phyloP scores from a whole-genome alignment of 1,140 invertebrate genomes.

The Trichonephila clavipes region DNA sequence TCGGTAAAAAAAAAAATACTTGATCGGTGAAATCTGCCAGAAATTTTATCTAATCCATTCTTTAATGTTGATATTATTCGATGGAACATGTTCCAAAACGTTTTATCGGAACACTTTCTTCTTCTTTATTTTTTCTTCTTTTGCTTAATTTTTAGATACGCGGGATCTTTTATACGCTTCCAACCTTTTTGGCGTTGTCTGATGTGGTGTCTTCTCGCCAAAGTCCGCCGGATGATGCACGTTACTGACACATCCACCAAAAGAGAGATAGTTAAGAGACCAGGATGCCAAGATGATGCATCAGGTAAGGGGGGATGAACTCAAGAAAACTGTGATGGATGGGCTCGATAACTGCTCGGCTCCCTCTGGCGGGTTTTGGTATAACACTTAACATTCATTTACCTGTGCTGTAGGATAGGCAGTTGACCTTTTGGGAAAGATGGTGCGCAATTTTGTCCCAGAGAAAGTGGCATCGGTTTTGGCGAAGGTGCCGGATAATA shows the following conservation, averaged over 20 bases:
- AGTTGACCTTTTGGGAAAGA: conserved; percentile 20
- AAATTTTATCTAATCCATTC: too few species aligned
- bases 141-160: background rate
- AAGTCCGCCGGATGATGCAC: background rate
- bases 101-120: background rate
- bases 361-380: conserved; percentile 22
- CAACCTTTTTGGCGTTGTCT: background rate
- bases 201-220: background rate
- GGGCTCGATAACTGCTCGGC: conserved; percentile 45
- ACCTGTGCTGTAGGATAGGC: background rate
- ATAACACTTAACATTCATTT: conserved; percentile 18
- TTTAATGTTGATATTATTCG: too few species aligned
- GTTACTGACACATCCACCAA: background rate
- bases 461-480: background rate
- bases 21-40: too few species aligned
- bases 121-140: background rate
- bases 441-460: background rate
- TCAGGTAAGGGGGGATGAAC: conserved; percentile 2
- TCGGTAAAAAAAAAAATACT: too few species aligned
- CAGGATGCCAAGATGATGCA: conserved; percentile 14
- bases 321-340: conserved; percentile 52
- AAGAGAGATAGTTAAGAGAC: background rate
- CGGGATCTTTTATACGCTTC: background rate
- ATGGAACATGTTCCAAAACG: too few species aligned
- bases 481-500: background rate